Evolutionary conservation across 2,797 vertebrate species (phyloP), one percentile per base, ranked within the genome.

Genomic region (Sardinella longiceps): DNA sequence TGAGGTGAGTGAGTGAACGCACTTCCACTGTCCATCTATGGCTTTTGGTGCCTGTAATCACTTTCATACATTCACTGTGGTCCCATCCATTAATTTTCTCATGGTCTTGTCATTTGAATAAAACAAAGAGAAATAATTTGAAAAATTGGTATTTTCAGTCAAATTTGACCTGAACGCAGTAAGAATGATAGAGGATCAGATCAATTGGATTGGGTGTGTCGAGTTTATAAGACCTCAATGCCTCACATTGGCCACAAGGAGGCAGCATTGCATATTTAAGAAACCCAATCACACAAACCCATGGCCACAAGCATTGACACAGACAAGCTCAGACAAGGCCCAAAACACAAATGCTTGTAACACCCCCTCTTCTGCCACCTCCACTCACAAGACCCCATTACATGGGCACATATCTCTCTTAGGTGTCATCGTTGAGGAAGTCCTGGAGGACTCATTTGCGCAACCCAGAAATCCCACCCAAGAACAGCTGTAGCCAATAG

Each of bases 361-460:
- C 53, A 56, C 20, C 53, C 0, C 56, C 56, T 25, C 56, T 5
- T 25, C n/a, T 9, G 10, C 56, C 56, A n/a, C 56, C 7, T 25
- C 56, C 56, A 10, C n/a, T n/a, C 56, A n/a, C 56, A 60, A 10
- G 9, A 25, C 56, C n/a, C 53, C n/a, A 60, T 11, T 53, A 23
- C 51, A 53, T 53, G 20, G 51, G 18, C 51, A 53, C 51, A 77
- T 33, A 89, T 56, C 87, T 20, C 83, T 77, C 87, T 80, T 80
- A 48, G 81, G 85, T 91, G 92, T 93, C 92, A 90, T 85, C 48
- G 84, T 51, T 56, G 37, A 43, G 20, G 20, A 77, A 23, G 70
- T 37, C 25, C 25, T 51, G 82, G 56, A 77, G 70, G 70, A 77
- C 70, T 43, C 70, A 77, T 77, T 77, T 77, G 70, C 18, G 6